Base-by-base conservation (phyloP, 2,113 vertebrate genomes). In the Isichthys henryi region DNA sequence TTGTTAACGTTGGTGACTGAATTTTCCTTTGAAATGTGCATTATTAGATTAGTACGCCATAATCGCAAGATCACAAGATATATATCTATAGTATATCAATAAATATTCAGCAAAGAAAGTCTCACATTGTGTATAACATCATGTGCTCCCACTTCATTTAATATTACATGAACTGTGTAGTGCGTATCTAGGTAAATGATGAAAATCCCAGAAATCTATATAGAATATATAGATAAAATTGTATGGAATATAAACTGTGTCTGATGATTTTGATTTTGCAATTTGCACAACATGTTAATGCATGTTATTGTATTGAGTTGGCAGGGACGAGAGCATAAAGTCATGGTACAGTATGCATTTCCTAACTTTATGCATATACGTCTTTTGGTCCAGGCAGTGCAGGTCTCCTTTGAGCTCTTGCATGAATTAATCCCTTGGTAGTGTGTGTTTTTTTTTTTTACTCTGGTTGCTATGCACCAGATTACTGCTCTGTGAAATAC, bases 401-500 rank as follows among this genome's bases (percentile, higher is more conserved):
- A 50, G 43, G 15, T 88, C 43, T 62, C 39, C 45, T 52, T 13
- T 27, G 23, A 74, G 10, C 43, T 31, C 58, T 43, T 87, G 43
- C 58, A 62, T 31, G 49, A 86, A 27, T 56, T 45, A 39, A 21
- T 19, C 21, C 53, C 21, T 39, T 49, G 45, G 53, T n/a, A n/a
- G n/a, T n/a, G n/a, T n/a, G n/a, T n/a, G n/a, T n/a, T n/a, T n/a
- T 77, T 46, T 88, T 88, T 35, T 8, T 53, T 53, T 6, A 5
- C 21, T 50, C 56, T 82, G 77, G 66, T 85, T 89, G 35, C 66
- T 88, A 31, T 83, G 70, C 85, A 62, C 49, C 86, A 91, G 50
- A 52, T 58, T 23, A 88, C 74, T 49, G 58, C 27, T 84, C 39
- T 89, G 85, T 88, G 45, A 88, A 88, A 82, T 88, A 89, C 45